These are phyloP conservation scores for Cassiopea andromeda DNA, from an alignment of 30 jellyfish, hydroid and myxozoan species.

Conservation along the genomic window DNA sequence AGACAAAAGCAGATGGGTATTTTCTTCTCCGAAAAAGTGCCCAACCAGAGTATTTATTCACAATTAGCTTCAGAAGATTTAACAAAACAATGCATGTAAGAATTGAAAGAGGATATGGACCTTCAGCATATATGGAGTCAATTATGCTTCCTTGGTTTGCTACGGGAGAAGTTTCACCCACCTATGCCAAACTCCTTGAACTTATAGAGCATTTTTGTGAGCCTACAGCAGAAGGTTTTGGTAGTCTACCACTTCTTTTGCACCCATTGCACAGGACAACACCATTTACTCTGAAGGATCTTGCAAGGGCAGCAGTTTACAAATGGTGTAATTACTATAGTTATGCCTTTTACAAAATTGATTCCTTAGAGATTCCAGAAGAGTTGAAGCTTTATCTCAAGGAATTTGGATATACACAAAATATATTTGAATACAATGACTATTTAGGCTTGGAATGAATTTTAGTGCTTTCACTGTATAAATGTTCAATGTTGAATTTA, in stretches of 20 bases:
- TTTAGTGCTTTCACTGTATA: too few relatives aligned
- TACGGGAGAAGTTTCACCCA: constrained; percentile 42
- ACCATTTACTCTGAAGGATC: constrained; percentile 45
- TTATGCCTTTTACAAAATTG: constrained; percentile 10
- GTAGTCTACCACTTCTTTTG: constrained; percentile 40
- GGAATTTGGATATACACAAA: constrained; percentile 30
- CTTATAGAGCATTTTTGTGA: constrained; percentile 46
- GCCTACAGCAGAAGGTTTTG: constrained; percentile 23
- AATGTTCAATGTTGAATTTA: not conserved
- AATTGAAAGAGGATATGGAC: constrained; percentile 51
- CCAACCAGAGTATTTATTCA: constrained; percentile 59
- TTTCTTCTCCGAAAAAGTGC: constrained; percentile 70
- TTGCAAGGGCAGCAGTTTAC: constrained; percentile 58
- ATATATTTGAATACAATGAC: not conserved
- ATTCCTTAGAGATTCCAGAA: constrained; percentile 52
- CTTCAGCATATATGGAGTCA: constrained; percentile 21
- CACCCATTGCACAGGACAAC: constrained; percentile 37
- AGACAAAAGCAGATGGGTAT: constrained; percentile 64
- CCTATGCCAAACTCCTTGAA: constrained; percentile 45
- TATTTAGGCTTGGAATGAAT: not conserved
- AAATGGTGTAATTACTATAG: constrained; percentile 9
- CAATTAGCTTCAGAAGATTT: constrained; percentile 65
- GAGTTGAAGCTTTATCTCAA: constrained; percentile 36
- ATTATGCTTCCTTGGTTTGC: constrained; percentile 19
- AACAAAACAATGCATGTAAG: constrained; percentile 68